Percentiles rank a stretch among this genome's conserved stretches.
phyloP scores from a whole-genome alignment of 1,140 invertebrate genomes.

The Trichonephila clavata region DNA sequence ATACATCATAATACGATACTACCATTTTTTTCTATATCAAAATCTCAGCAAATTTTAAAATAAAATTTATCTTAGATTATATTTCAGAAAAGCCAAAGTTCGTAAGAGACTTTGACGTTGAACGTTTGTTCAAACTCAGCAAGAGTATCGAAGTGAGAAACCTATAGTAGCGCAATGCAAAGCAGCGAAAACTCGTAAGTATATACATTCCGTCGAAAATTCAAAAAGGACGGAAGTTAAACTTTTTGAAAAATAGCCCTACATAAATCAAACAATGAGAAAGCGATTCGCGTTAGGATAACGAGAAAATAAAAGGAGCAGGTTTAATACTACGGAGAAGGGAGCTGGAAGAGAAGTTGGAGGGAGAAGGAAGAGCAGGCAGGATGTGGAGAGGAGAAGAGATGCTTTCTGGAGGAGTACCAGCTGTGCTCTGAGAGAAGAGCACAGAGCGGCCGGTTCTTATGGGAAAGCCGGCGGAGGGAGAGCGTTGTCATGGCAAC shows the following conservation, averaged over 20 bases:
- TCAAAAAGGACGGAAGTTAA: neutral
- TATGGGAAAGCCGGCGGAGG: conserved; percentile 69
- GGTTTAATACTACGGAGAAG: neutral
- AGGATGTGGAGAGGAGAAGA: conserved; percentile 33
- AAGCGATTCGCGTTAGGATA: neutral
- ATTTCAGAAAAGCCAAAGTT: neutral
- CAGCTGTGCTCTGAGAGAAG: conserved; percentile 60
- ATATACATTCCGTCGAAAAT: neutral
- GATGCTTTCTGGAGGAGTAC: conserved; percentile 67
- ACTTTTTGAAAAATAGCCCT: neutral
- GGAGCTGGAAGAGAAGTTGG: neutral
- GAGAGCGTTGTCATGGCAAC: conserved; percentile 65
- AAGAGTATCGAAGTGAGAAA: neutral
- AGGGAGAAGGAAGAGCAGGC: conserved; percentile 3
- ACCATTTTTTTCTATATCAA: no score
- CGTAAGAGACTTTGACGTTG: neutral
- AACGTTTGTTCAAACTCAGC: neutral
- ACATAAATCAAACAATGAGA: neutral
- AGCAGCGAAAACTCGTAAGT: neutral
- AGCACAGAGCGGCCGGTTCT: conserved; percentile 42
- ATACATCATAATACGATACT: no score
- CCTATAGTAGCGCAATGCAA: neutral
- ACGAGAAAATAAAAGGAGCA: neutral
- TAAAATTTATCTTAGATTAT: neutral
- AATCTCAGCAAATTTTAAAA: neutral